Conservation (phyloP, 2,888 invertebrate species). For the Ophraella communa region DNA sequence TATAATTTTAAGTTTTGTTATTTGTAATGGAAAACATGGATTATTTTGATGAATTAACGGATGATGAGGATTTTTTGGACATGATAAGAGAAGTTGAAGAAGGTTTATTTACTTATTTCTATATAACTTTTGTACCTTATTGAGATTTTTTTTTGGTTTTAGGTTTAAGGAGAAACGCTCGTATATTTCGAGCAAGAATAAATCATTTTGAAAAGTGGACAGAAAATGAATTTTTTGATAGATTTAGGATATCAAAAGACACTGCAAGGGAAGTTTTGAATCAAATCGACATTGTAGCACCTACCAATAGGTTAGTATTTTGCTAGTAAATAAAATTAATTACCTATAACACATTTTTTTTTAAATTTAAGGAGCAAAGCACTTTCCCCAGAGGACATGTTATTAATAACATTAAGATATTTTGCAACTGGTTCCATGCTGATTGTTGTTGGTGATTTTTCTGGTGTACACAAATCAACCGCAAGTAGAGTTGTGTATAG, state of each 20-base stretch:
- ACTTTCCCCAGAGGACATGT: no score
- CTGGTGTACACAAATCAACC: neutral
- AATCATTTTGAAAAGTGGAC: neutral
- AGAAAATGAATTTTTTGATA: neutral
- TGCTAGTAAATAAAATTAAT: slow-evolving; percentile 11
- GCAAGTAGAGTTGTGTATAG: neutral
- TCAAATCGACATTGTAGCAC: neutral
- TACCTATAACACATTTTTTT: slow-evolving; percentile 7
- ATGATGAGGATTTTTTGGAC: neutral
- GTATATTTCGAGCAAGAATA: no score
- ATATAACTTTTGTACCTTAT: neutral
- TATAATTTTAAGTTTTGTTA: neutral
- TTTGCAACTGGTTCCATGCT: slow-evolving; percentile 19
- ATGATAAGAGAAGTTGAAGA: neutral
- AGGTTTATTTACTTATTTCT: neutral
- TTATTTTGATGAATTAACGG: neutral
- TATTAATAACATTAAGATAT: slow-evolving; percentile 10
- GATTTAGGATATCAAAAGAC: no score
- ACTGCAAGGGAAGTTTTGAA: no score
- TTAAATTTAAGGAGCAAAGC: neutral
- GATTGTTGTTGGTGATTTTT: neutral
- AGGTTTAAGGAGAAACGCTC: neutral
- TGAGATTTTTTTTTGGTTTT: neutral
- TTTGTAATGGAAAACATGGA: neutral
- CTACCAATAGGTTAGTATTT: neutral